phyloP scores from a whole-genome alignment of 1,140 invertebrate species.

The Rhagoletis pomonella region DNA sequence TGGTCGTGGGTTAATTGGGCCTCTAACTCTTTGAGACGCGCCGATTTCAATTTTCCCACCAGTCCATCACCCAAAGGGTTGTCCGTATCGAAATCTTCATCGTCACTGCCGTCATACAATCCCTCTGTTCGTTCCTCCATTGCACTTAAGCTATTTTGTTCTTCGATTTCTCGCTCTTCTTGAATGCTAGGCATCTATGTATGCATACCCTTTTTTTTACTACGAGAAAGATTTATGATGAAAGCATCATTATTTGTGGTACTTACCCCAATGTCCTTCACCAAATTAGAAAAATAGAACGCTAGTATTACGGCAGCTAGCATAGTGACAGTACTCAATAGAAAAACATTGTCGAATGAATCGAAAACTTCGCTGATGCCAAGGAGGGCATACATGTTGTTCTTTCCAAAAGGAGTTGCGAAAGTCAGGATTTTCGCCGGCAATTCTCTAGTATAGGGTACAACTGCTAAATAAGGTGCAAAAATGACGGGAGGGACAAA shows the following conservation, averaged over 20 bases:
- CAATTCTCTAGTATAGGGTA: too few relatives aligned
- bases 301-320: slow-evolving; percentile 66
- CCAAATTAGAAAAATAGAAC: slow-evolving; percentile 67
- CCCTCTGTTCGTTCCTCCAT: slow-evolving; percentile 56
- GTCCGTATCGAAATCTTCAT: slow-evolving; percentile 56
- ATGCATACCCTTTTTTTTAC: background rate
- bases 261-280: slow-evolving; percentile 67
- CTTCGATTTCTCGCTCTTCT: background rate
- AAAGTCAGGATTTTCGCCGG: too few relatives aligned
- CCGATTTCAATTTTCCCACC: slow-evolving; percentile 67
- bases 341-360: slow-evolving; percentile 59
- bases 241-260: background rate
- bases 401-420: too few relatives aligned
- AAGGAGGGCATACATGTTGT: background rate
- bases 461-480: too few relatives aligned
- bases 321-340: slow-evolving; percentile 64
- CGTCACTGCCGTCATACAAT: slow-evolving; percentile 61
- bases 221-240: background rate
- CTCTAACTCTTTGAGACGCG: slow-evolving; percentile 65
- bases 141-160: slow-evolving; percentile 11
- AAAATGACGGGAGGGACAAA: too few relatives aligned
- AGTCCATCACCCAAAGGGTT: slow-evolving; percentile 64
- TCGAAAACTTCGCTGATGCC: slow-evolving; percentile 13
- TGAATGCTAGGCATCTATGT: background rate
- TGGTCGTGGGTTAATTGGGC: slow-evolving; percentile 65